phyloP scores from a whole-genome alignment of 2,888 invertebrate species.

The Drosophila paracracens region DNA sequence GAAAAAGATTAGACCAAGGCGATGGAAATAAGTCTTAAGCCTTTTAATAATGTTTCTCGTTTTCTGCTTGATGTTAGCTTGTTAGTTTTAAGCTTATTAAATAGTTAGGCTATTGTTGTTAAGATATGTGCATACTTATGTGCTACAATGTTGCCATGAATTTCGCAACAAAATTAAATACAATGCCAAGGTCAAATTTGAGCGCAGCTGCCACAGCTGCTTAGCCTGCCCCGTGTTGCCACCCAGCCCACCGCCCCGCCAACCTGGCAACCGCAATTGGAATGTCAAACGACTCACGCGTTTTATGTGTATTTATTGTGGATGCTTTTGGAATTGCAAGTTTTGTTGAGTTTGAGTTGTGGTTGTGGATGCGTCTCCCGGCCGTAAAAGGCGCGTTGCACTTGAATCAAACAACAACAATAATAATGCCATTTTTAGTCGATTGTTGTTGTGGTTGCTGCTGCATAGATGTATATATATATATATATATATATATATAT shows the following conservation, averaged over 20 bases:
- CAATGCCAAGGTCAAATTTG: constrained; percentile 76
- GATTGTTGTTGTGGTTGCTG: constrained; percentile 31
- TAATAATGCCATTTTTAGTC: constrained; percentile 55
- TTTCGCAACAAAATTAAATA: constrained; percentile 70
- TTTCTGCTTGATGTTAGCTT: background rate
- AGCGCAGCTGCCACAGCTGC: constrained; percentile 52
- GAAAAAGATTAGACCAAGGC: background rate
- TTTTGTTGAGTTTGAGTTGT: constrained; percentile 31
- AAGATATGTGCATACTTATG: constrained; percentile 43
- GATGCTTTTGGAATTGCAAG: constrained; percentile 37
- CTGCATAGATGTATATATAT: constrained; percentile 58
- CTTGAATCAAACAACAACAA: constrained; percentile 61
- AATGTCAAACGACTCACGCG: constrained; percentile 76
- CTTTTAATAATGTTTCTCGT: background rate
- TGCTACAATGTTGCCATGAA: constrained; percentile 54
- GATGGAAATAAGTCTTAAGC: background rate
- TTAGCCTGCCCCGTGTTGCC: background rate
- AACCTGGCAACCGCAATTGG: constrained; percentile 47
- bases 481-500: constrained; percentile 54
- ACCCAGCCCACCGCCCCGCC: background rate
- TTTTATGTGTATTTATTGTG: constrained; percentile 12
- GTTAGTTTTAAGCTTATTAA: background rate
- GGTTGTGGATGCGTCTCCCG: constrained; percentile 39
- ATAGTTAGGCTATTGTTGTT: constrained; percentile 26
- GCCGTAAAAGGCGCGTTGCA: constrained; percentile 70